Percentiles rank a stretch among this genome's conserved stretches.
These are phyloP conservation scores for Fragum whitleyi DNA, from an alignment of 2,888 invertebrate species.

Conservation along the genomic window DNA sequence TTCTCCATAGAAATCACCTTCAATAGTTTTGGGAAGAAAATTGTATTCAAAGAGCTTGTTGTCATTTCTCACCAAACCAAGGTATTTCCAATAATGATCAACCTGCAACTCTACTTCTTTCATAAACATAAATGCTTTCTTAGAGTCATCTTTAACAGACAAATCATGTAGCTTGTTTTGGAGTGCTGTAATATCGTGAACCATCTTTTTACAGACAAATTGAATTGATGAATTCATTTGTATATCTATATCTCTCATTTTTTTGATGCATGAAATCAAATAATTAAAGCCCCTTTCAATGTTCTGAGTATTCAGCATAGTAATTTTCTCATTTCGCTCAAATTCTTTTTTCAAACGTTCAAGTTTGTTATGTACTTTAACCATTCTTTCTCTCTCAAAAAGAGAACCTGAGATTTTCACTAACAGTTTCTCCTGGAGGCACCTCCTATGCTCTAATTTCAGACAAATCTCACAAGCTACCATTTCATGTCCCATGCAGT, in stretches of 20 bases:
- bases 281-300: background rate
- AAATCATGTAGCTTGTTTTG: background rate
- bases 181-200: background rate
- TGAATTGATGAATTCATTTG: background rate
- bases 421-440: background rate
- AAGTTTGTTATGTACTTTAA: background rate
- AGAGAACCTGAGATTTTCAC: background rate
- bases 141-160: background rate
- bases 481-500: background rate
- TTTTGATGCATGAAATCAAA: background rate
- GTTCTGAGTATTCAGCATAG: background rate
- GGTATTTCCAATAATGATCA: background rate
- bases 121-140: background rate
- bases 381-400: background rate
- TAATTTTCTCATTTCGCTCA: background rate
- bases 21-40: background rate
- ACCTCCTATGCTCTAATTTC: background rate
- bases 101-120: background rate
- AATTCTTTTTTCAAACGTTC: background rate
- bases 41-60: background rate
- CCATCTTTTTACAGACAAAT: background rate
- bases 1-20: background rate
- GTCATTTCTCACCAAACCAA: background rate
- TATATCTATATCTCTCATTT: background rate
- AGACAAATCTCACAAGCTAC: background rate